Evolutionary conservation across 35 echinoderm and acorn worm genomes (phyloP).

Genomic region (Anneissia japonica): DNA sequence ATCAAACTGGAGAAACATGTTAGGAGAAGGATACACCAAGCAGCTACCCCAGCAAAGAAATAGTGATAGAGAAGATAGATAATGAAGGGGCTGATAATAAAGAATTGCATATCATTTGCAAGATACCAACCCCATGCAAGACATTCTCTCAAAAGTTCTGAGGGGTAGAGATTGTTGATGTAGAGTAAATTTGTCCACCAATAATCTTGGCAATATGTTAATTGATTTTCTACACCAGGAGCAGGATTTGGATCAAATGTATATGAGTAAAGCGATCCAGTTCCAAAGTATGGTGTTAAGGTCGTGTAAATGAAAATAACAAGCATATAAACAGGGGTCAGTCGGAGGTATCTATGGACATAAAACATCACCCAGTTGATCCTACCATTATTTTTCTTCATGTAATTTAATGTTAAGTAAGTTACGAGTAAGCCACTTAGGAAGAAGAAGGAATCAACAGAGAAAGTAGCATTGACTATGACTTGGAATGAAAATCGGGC

Average conservation of each 20-base stretch:
- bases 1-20: background rate
- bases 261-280: background rate
- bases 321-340: background rate
- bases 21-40: background rate
- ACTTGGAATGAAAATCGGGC: background rate
- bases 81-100: conserved; percentile 67
- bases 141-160: conserved; percentile 34
- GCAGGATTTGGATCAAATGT: background rate
- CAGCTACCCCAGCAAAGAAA: background rate
- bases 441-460: conserved; percentile 6
- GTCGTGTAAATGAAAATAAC: background rate
- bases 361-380: conserved; percentile 27
- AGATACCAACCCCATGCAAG: conserved; percentile 89
- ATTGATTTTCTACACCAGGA: conserved; percentile 5
- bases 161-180: conserved; percentile 56
- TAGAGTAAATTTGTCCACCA: conserved; percentile 56
- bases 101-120: conserved; percentile 81
- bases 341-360: conserved; percentile 34
- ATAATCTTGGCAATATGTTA: conserved; percentile 18
- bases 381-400: conserved; percentile 13
- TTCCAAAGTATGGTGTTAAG: background rate
- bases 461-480: background rate
- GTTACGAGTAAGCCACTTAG: conserved; percentile 27
- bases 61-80: conserved; percentile 60
- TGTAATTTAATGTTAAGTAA: conserved; percentile 12